Base-by-base conservation (phyloP, 2,888 invertebrate genomes). In the Trachelus stipa region DNA sequence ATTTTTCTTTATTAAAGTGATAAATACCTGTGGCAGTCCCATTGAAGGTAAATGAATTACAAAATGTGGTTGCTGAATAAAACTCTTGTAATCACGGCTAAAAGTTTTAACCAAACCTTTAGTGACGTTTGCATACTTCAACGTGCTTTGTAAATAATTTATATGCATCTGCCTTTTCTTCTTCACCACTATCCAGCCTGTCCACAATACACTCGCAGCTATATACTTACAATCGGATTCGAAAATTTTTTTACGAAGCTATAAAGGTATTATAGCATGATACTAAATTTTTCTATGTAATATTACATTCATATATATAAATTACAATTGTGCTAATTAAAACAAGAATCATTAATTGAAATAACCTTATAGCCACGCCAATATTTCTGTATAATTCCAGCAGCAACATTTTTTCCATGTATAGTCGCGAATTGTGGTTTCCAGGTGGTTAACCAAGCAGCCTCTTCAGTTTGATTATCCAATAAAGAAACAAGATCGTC, bases 141-240 rank as follows among this genome's bases (percentile, higher is more conserved):
- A 31, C 84, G 87, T 86, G 9, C 83, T 83, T 3, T 56, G 73
- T 23, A 86, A 73, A 73, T 87, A 85, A 74, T 80, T 80, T n/a
- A 80, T 74, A 69, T 83, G 83, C 80, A 86, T 81, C 11, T 82
- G 76, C 3, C 81, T 82, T 34, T 79, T 85, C 12, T 80, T 79
- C 74, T 84, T 84, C 4, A 84, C 3, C 0, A 75, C 71, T 0
- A 84, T 56, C 87, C 87, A 87, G 0, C 74, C 73, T 11, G 79
- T 77, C 87, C 87, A 87, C 1, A 87, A 75, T 34, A 84, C 75
- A 73, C 86, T 86, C 4, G 85, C 87, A 11, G 87, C 87, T 78
- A 87, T 79, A 75, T 87, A 87, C 12, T 82, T 82, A 34, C 83
- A 80, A 23, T 84, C 76, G 0, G 82, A 74, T 30, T 82, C 79